phyloP scores from a whole-genome alignment of 2,888 invertebrate genomes.

The Palloptera scutellata region DNA sequence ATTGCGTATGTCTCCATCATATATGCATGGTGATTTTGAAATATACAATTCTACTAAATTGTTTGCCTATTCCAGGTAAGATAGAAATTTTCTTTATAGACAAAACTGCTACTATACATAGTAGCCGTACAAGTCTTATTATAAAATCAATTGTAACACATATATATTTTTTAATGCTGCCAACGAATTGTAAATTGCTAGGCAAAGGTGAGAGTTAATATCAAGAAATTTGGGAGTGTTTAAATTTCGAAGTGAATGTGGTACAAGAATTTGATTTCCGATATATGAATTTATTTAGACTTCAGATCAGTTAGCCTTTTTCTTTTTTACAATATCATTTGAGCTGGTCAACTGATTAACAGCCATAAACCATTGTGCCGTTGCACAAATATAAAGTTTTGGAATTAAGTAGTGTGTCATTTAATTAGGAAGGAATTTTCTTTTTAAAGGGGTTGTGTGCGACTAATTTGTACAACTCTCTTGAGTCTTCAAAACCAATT shows the following conservation, averaged over 20 bases:
- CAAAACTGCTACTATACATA: not conserved
- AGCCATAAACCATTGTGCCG: too few species aligned
- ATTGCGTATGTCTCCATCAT: slow-evolving; percentile 68
- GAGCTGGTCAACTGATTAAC: too few species aligned
- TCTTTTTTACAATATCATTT: too few species aligned
- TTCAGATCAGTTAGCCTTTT: too few species aligned
- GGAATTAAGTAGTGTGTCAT: too few species aligned
- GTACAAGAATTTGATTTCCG: too few species aligned
- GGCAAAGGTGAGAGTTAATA: not conserved
- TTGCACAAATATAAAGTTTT: not conserved
- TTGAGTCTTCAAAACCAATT: not conserved
- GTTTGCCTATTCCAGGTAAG: slow-evolving; percentile 76
- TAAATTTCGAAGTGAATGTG: too few species aligned
- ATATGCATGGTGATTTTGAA: slow-evolving; percentile 71
- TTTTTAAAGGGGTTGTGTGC: not conserved
- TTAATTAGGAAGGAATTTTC: too few species aligned
- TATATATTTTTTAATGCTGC: slow-evolving; percentile 5
- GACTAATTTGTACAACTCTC: not conserved
- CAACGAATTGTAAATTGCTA: not conserved
- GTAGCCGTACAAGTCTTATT: not conserved
- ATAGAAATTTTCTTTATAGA: not conserved
- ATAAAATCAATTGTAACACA: not conserved
- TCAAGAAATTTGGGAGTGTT: not conserved
- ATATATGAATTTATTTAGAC: too few species aligned
- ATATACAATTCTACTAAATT: slow-evolving; percentile 66